Conservation (phyloP, 2,888 invertebrate species). For the Lasioglossum vierecki region DNA sequence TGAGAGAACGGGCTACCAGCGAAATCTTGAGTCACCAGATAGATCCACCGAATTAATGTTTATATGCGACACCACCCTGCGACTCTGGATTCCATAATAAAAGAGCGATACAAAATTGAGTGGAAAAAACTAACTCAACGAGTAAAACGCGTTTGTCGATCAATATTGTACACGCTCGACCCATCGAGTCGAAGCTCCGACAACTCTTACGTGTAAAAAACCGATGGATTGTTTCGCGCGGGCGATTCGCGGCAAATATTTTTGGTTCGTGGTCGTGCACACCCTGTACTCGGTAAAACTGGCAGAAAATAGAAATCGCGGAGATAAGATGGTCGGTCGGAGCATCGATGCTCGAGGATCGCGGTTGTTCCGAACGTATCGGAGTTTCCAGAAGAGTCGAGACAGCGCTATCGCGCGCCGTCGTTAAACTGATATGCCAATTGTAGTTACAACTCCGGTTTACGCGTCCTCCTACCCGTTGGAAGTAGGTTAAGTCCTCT, state of each 20-base stretch:
- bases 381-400: slow-evolving; percentile 59
- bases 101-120: not conserved
- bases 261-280: slow-evolving; percentile 38
- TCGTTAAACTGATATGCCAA: slow-evolving; percentile 72
- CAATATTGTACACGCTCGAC: not conserved
- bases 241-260: slow-evolving; percentile 10
- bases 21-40: not conserved
- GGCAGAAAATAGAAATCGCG: slow-evolving; percentile 35
- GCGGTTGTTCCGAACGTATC: not conserved
- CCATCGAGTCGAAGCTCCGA: slow-evolving; percentile 18
- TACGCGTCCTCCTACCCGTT: slow-evolving; percentile 37
- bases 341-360: slow-evolving; percentile 22
- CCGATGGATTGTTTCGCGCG: slow-evolving; percentile 4
- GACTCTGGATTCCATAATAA: not conserved
- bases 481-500: slow-evolving; percentile 49
- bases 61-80: not conserved
- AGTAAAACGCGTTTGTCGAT: not conserved
- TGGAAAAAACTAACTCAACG: not conserved
- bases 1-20: too few relatives aligned
- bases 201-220: slow-evolving; percentile 4
- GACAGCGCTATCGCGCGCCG: slow-evolving; percentile 39
- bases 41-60: not conserved
- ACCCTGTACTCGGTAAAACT: slow-evolving; percentile 42
- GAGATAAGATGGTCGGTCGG: not conserved
- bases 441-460: slow-evolving; percentile 64